phyloP scores from a whole-genome alignment of 2,888 invertebrate genomes.

The Schizotus pectinicornis region DNA sequence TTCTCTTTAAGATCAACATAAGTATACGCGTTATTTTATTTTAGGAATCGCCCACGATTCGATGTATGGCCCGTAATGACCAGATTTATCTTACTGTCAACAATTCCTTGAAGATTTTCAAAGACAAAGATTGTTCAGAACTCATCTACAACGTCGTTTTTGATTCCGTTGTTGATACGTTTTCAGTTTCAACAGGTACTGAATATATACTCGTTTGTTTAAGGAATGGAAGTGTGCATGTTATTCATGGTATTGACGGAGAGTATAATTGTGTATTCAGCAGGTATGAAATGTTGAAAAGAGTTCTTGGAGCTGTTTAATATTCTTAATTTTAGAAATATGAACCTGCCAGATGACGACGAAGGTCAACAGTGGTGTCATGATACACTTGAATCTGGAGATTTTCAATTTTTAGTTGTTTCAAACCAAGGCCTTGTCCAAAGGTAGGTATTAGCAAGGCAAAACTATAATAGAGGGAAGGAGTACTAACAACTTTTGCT shows the following conservation, averaged over 20 bases:
- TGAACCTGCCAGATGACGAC: too few relatives aligned
- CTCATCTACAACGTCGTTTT: constrained; percentile 29
- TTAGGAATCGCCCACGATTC: too few relatives aligned
- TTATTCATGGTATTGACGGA: constrained; percentile 23
- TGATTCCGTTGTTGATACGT: constrained; percentile 28
- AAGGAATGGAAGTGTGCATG: constrained; percentile 28
- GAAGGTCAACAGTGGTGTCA: too few relatives aligned
- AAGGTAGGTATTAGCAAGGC: not conserved
- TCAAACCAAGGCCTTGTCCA: not conserved
- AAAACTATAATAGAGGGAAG: too few relatives aligned
- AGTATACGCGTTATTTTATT: not conserved
- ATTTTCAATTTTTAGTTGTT: not conserved
- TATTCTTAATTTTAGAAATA: not conserved
- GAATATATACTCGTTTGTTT: constrained; percentile 32
- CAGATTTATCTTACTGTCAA: constrained; percentile 29
- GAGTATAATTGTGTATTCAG: constrained; percentile 14
- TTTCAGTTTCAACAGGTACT: constrained; percentile 22
- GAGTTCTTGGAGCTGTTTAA: not conserved
- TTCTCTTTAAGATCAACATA: too few relatives aligned
- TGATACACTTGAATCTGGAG: too few relatives aligned
- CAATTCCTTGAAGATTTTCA: constrained; percentile 31
- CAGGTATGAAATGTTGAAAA: constrained; percentile 28
- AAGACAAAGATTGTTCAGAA: constrained; percentile 26
- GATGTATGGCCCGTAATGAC: constrained; percentile 18
- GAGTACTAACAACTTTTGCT: too few relatives aligned